Evolutionary conservation across 2,888 invertebrate species (phyloP), one percentile per base, ranked within the genome.

Genomic region (Agrenia bidenticulata): DNA sequence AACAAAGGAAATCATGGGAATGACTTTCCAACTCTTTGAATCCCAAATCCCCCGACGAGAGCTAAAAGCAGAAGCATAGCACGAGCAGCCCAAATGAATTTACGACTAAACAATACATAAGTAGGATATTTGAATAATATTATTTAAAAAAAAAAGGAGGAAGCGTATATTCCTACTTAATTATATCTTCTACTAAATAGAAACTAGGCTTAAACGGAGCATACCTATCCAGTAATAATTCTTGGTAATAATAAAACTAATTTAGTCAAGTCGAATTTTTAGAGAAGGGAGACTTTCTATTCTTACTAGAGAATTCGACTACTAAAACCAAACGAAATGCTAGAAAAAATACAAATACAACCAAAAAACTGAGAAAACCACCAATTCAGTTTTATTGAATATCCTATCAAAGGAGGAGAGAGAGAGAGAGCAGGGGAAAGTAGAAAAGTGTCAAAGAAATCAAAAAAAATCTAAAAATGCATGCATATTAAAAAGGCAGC

Each of bases 71-170:
- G 23, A 26, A 42, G 27, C 5, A 49, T 7, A 39, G 21, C n/a
- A 61, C 61, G 61, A 58, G 57, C 67, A 64, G 67, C 63, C 64
- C 67, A 61, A 49, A 61, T 50, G 61, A 67, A 58, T 39, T 21
- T 42, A n/a, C 45, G 58, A 58, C 42, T 58, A 49, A 45, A 17
- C 42, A 32, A 54, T 54, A 19, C 17, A 17, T 54, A 51, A 54
- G 15, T 57, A 57, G 9, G 64, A 54, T 54, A 60, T 51, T 53
- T 62, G 51, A 58, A 51, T 50, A 51, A 50, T 66, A 51, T 63
- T 37, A 61, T 56, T 60, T 64, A 61, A 61, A 62, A 41, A 11
- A 51, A 42, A 66, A 61, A 56, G 27, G 63, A 59, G 41, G 60
- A 59, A 59, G 42, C 57, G 39, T 60, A 61, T 42, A 57, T 58